Evolutionary conservation across 2,113 vertebrate genomes (phyloP).

Genomic region (Gulo gulo): DNA sequence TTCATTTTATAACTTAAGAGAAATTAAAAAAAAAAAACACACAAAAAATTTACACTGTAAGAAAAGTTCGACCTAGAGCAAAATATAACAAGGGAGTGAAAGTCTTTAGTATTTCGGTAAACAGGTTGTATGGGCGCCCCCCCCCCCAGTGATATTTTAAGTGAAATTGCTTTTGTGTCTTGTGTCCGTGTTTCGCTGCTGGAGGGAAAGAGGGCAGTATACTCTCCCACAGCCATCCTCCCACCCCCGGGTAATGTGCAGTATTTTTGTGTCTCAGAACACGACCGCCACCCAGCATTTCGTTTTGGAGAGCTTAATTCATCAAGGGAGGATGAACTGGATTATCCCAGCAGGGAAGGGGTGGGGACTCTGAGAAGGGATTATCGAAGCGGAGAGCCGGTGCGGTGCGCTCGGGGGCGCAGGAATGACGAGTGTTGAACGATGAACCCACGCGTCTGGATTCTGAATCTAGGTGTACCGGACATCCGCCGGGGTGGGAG

Average conservation of each 20-base stretch:
- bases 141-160: neutral
- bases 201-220: neutral
- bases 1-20: slow-evolving; percentile 15
- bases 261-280: neutral
- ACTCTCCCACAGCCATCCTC: neutral
- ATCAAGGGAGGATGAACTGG: neutral
- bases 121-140: neutral
- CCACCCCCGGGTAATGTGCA: neutral
- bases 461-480: neutral
- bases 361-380: neutral
- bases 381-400: neutral
- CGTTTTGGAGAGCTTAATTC: neutral
- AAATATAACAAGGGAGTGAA: neutral
- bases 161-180: neutral
- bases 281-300: neutral
- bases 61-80: neutral
- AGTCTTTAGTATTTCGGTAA: neutral
- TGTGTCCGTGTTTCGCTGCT: neutral
- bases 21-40: neutral
- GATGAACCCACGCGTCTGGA: neutral
- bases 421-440: neutral
- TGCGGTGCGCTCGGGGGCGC: rapidly evolving
- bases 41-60: neutral
- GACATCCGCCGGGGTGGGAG: neutral
- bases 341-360: neutral